Percentiles rank a stretch among this genome's conserved stretches.
Conservation (phyloP, 1,140 invertebrate species). For the Papilio dardanus region DNA sequence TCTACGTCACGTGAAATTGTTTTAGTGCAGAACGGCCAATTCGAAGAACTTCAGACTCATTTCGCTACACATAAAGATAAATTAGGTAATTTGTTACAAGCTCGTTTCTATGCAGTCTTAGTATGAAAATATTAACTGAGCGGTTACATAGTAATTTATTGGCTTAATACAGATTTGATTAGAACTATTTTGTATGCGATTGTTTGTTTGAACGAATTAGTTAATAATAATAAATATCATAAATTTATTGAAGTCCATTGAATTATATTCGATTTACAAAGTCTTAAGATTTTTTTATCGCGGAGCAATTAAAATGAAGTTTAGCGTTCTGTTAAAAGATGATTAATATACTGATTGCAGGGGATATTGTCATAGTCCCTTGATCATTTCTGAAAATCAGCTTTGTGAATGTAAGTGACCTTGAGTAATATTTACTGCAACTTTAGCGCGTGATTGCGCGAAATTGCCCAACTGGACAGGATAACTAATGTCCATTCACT, state of each 20-base stretch:
- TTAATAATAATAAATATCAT: not conserved
- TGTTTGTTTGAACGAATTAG: not conserved
- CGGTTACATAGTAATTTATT: constrained; percentile 48
- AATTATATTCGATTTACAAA: not conserved
- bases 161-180: constrained; percentile 46
- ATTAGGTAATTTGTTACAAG: constrained; percentile 72
- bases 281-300: too few species aligned
- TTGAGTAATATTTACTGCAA: too few species aligned
- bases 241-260: not conserved
- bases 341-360: too few species aligned
- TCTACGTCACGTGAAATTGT: constrained; percentile 58
- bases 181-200: constrained; percentile 32
- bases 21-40: constrained; percentile 65
- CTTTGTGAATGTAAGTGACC: too few species aligned
- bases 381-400: too few species aligned
- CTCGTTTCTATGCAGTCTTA: constrained; percentile 56
- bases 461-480: too few species aligned
- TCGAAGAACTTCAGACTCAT: constrained; percentile 64
- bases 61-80: constrained; percentile 67
- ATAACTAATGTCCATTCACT: too few species aligned
- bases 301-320: too few species aligned
- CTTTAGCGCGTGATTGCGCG: too few species aligned
- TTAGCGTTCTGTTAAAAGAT: too few species aligned
- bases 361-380: too few species aligned
- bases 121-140: constrained; percentile 53